Evolutionary conservation across 2,888 invertebrate genomes (phyloP).

Genomic region (Protodeltote pygarga): DNA sequence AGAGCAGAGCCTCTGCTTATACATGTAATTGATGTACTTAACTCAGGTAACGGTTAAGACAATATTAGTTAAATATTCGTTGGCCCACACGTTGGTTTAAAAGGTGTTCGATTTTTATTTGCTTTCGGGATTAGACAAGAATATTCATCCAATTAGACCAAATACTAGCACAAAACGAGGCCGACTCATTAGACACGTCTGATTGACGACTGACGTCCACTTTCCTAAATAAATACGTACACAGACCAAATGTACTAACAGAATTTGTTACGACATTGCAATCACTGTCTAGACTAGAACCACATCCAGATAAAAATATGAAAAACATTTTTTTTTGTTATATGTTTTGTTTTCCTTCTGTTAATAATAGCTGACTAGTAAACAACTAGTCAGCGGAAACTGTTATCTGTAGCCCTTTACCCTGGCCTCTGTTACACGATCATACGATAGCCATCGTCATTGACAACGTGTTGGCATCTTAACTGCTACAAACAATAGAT

Average conservation of each 20-base stretch:
- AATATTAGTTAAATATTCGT: no score
- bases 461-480: slow-evolving; percentile 31
- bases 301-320: no score
- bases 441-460: neutral
- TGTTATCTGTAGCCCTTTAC: neutral
- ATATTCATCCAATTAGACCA: neutral
- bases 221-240: slow-evolving; percentile 28
- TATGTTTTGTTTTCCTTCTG: no score
- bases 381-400: neutral
- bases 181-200: slow-evolving; percentile 3
- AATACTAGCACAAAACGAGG: slow-evolving; percentile 6
- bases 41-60: no score
- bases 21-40: no score
- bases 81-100: neutral
- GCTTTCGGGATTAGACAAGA: slow-evolving; percentile 4
- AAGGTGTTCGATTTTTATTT: slow-evolving; percentile 11
- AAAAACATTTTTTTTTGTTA: no score
- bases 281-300: no score
- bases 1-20: no score
- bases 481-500: slow-evolving; percentile 28
- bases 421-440: neutral
- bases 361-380: no score
- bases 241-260: neutral
- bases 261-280: slow-evolving; percentile 2
- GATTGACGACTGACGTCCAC: slow-evolving; percentile 4